Evolutionary conservation across 1,140 invertebrate species (phyloP), one percentile per base, ranked within the genome.

Genomic region (Drosophila carrolli): DNA sequence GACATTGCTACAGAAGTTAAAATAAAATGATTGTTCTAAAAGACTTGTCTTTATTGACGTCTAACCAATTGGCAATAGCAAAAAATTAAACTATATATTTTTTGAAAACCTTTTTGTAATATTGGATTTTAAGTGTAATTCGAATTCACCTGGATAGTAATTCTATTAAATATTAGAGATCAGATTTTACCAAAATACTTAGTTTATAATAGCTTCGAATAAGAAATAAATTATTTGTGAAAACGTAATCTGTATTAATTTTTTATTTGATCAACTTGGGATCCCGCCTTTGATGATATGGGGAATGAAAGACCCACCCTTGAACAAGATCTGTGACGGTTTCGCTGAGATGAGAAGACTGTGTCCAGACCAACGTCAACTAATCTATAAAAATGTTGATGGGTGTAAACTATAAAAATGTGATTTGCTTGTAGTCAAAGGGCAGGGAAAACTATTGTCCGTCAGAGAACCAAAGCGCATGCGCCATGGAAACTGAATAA

Each of bases 401-500:
- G 81, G 66, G 57, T 84, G 75, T 46, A 57, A 53, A 56, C 65
- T 51, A 79, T 83, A 80, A 83, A 83, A 70, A 68, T 43, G 27
- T 47, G 66, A 53, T 80, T 79, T 32, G 50, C 43, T 50, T 73
- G 57, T 19, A 48, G 43, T 46, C 14, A 35, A 71, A 44, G 40
- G 48, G 51, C 27, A 56, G 44, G 47, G 41, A 23, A 41, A 47
- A 56, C 65, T 48, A 71, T 71, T 71, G 67, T 57, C 19, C 35
- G 37, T 44, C 50, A 38, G n/a, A 80, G 74, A 81, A 70, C 75
- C 61, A 63, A 74, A 77, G 81, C 77, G 81, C 81, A 81, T 84
- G 81, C 81, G 81, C 81, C 81, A 78, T 65, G 70, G 51, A 60
- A 27, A 57, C 41, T 43, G 63, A 41, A 55, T 43, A 40, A 46